Evolutionary conservation across 2,888 invertebrate genomes (phyloP).

Genomic region (Tanypteryx hageni): DNA sequence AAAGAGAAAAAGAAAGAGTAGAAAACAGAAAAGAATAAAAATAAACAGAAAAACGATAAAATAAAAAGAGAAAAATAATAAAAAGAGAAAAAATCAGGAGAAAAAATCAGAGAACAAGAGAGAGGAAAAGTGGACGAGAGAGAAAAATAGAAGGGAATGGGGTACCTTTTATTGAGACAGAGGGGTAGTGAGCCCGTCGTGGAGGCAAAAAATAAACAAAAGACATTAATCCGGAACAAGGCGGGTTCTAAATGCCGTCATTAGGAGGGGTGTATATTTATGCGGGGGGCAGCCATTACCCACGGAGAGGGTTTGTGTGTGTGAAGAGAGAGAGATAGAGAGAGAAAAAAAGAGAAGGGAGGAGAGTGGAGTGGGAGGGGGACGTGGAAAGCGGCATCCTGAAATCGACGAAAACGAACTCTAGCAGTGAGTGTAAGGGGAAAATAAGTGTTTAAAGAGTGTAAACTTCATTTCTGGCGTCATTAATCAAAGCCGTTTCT

Average conservation of each 20-base stretch:
- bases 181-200: background rate
- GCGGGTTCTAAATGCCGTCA: slow-evolving; percentile 40
- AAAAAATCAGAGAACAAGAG: too few species aligned
- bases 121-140: too few species aligned
- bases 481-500: slow-evolving; percentile 48
- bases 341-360: background rate
- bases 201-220: slow-evolving; percentile 5
- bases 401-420: background rate
- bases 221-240: slow-evolving; percentile 36
- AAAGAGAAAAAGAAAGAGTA: slow-evolving; percentile 14
- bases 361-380: background rate
- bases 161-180: too few species aligned
- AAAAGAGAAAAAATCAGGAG: background rate
- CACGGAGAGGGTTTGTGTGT: background rate
- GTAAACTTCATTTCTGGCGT: slow-evolving; percentile 32
- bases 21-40: background rate
- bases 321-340: background rate
- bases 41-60: background rate
- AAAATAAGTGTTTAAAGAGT: slow-evolving; percentile 26
- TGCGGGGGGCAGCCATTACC: slow-evolving; percentile 21
- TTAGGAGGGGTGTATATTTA: slow-evolving; percentile 36
- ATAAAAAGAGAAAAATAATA: background rate
- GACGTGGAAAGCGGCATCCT: background rate
- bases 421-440: background rate
- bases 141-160: too few species aligned